These are phyloP conservation scores for Agrenia bidenticulata DNA, from an alignment of 2,888 invertebrate species.

Conservation along the genomic window DNA sequence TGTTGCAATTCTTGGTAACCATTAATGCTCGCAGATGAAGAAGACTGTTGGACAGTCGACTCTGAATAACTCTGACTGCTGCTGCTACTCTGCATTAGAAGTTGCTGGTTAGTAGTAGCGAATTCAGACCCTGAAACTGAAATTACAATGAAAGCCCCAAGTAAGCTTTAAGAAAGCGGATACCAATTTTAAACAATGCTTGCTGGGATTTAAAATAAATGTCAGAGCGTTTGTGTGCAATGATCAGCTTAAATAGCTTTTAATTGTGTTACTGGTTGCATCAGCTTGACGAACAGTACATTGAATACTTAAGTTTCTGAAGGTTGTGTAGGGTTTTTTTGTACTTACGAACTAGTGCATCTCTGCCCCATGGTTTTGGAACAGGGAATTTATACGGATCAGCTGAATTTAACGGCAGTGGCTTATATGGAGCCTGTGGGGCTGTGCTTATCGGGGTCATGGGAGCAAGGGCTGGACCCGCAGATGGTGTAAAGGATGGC, in stretches of 20 bases:
- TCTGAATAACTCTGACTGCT: slow-evolving; percentile 2
- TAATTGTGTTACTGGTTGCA: no score
- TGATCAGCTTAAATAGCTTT: no score
- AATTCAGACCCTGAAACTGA: slow-evolving; percentile 45
- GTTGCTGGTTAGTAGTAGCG: slow-evolving; percentile 43
- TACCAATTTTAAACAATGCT: neutral
- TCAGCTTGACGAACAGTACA: no score
- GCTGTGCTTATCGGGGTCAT: neutral
- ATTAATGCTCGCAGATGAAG: slow-evolving; percentile 15
- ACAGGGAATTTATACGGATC: slow-evolving; percentile 45
- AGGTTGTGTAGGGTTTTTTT: no score
- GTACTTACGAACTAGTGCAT: slow-evolving; percentile 24
- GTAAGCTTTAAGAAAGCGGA: neutral
- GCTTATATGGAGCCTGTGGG: neutral
- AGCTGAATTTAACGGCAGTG: slow-evolving; percentile 10
- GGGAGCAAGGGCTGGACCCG: slow-evolving; percentile 4
- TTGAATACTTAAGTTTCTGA: no score
- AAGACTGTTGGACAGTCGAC: slow-evolving; percentile 26
- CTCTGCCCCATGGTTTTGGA: slow-evolving; percentile 49
- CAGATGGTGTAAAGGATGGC: slow-evolving; percentile 7
- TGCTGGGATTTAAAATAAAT: neutral
- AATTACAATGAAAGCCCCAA: slow-evolving; percentile 31
- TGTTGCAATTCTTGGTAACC: neutral
- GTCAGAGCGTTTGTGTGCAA: no score
- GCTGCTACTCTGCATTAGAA: slow-evolving; percentile 27